phyloP scores from a whole-genome alignment of 2,888 invertebrate genomes.

The Drepanosiphum platanoidis region DNA sequence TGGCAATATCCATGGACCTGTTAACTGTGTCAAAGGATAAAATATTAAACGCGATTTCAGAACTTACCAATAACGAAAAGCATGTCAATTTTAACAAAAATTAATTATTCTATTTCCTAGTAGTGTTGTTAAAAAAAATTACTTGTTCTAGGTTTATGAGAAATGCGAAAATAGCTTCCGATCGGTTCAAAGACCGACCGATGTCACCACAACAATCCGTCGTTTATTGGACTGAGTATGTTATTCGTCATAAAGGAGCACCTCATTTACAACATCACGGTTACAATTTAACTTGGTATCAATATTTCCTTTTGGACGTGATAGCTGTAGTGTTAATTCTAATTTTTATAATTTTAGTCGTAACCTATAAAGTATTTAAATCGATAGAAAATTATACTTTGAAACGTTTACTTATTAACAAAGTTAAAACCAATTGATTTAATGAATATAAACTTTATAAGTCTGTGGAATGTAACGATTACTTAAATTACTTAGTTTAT shows the following conservation, averaged over 20 bases:
- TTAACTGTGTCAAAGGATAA: neutral
- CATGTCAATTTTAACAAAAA: neutral
- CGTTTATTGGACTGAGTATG: conserved; percentile 42
- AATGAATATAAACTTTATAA: no score
- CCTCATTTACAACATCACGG: no score
- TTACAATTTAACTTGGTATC: neutral
- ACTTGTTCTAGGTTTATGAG: neutral
- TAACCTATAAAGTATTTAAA: neutral
- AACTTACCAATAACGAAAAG: neutral
- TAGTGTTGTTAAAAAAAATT: neutral
- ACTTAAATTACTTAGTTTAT: no score
- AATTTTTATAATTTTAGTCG: neutral
- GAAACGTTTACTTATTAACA: neutral
- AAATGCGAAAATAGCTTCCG: neutral
- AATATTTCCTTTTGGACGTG: conserved; percentile 13
- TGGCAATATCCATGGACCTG: conserved; percentile 19
- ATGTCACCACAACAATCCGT: conserved; percentile 19
- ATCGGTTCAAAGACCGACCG: conserved; percentile 7
- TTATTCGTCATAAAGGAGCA: conserved; percentile 19
- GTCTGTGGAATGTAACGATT: no score
- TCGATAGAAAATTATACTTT: neutral
- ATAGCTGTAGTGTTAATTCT: neutral
- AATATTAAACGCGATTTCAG: neutral
- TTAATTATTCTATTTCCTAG: neutral
- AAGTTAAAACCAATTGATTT: neutral